A percentile compares a stretch with the other conserved stretches of the same genome.
Conservation (phyloP, 2,113 vertebrate species). For the Daphoenositta chrysoptera region DNA sequence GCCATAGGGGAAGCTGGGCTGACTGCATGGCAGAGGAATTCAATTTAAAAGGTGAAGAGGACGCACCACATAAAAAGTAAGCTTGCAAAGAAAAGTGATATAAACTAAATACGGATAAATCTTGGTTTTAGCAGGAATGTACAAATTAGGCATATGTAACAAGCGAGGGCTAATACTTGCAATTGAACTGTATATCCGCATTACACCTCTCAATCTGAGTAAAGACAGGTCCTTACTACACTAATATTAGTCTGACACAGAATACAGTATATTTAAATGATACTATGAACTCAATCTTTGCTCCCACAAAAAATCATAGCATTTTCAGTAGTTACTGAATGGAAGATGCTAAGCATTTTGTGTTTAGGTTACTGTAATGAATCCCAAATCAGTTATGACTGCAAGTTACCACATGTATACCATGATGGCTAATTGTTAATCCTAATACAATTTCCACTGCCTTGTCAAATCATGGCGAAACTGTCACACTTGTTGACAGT, state of each 20-base stretch:
- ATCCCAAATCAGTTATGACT: not conserved
- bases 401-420: not conserved
- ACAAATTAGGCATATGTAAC: not conserved
- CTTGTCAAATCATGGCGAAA: not conserved
- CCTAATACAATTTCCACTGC: not conserved
- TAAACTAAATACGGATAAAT: not conserved
- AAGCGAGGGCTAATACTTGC: not conserved
- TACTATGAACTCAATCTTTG: not conserved
- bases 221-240: not conserved
- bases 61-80: not conserved
- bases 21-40: not conserved
- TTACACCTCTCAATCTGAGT: not conserved
- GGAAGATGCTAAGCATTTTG: not conserved
- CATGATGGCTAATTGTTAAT: not conserved
- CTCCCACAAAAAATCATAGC: not conserved
- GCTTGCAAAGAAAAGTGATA: not conserved
- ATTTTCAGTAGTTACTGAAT: not conserved
- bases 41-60: not conserved
- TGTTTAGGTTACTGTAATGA: not conserved
- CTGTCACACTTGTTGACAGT: constrained; percentile 18
- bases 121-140: not conserved
- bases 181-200: not conserved
- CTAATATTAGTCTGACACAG: not conserved
- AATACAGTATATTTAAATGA: not conserved
- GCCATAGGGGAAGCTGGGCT: not conserved